Conservation (phyloP, 2,888 invertebrate genomes). For the Lochmaea crataegi region DNA sequence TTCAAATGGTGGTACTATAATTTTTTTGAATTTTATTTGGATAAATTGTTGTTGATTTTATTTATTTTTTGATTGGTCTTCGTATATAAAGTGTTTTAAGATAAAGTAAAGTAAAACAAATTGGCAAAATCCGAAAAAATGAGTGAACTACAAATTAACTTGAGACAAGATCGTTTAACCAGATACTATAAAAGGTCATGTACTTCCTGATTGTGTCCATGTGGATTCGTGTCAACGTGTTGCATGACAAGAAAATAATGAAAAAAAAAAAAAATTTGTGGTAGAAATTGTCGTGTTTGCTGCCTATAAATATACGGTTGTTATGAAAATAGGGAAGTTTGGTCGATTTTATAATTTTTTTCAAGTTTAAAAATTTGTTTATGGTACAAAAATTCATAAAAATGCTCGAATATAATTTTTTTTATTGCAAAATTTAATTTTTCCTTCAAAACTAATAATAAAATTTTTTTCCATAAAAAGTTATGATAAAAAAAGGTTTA, state of each 20-base stretch:
- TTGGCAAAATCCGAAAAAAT: constrained; percentile 37
- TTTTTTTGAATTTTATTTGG: too few relatives aligned
- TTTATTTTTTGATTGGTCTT: too few relatives aligned
- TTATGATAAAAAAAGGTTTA: too few relatives aligned
- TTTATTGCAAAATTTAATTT: too few relatives aligned
- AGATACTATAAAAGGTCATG: constrained; percentile 43
- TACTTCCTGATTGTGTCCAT: constrained; percentile 40
- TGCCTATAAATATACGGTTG: neutral
- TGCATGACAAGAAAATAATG: constrained; percentile 20
- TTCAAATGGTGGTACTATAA: too few relatives aligned
- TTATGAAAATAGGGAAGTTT: neutral
- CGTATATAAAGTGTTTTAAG: neutral
- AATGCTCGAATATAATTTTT: too few relatives aligned
- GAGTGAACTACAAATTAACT: constrained; percentile 46
- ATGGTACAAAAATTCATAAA: too few relatives aligned
- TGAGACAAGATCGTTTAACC: constrained; percentile 46
- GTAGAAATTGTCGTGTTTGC: constrained; percentile 23
- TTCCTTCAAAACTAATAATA: too few relatives aligned
- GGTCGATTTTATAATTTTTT: too few relatives aligned
- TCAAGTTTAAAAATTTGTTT: too few relatives aligned
- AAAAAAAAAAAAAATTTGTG: constrained; percentile 3
- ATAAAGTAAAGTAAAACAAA: neutral
- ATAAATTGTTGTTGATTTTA: too few relatives aligned
- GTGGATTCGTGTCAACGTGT: constrained; percentile 41
- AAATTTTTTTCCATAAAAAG: too few relatives aligned